Evolutionary conservation across 2,888 invertebrate species (phyloP), one percentile per base, ranked within the genome.

Genomic region (Hypomecis atomaria): DNA sequence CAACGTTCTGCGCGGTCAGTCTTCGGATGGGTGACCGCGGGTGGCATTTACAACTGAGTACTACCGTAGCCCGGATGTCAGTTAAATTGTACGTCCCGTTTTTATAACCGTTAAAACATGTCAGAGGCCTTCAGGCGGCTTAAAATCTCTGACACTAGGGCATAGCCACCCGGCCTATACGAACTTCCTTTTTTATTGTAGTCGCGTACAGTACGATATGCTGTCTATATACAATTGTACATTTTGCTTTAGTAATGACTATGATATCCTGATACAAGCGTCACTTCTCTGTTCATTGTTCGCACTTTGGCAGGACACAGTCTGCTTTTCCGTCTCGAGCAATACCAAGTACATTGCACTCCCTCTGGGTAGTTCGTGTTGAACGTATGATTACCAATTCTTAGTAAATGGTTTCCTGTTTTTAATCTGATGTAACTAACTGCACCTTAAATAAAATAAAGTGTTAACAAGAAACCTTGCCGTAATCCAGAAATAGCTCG

Each of bases 301-400:
- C 76, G 84, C 23, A 85, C 78, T 0, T 79, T 76, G 1, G 75
- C 87, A 9, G 75, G 75, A 60, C 88, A 89, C 34, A 78, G 80
- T 49, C 75, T 83, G 52, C 83, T 79, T 10, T 78, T 64, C 13
- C 88, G 77, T 60, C 82, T 86, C 0, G 88, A 88, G 54, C 88
- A 88, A 48, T 87, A 87, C 87, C 88, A 88, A 8, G 50, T 56
- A 10, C 62, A 56, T 38, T 57, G 37, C 5, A 4, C 44, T 7
- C 49, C 44, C 8, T 38, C 44, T 33, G 43, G 48, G 11, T 56
- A 43, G 76, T 81, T 43, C 65, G 76, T 78, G 0, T 83, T 85
- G 47, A 77, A 88, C 0, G 85, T 86, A 33, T 84, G 66, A 0
- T 50, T n/a, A 0, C 78, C 82, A 0, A 83, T 64, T 37, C 62